A percentile compares a stretch with the other conserved stretches of the same genome.
phyloP scores from a whole-genome alignment of 2,113 vertebrate genomes.

The Rostratula benghalensis region DNA sequence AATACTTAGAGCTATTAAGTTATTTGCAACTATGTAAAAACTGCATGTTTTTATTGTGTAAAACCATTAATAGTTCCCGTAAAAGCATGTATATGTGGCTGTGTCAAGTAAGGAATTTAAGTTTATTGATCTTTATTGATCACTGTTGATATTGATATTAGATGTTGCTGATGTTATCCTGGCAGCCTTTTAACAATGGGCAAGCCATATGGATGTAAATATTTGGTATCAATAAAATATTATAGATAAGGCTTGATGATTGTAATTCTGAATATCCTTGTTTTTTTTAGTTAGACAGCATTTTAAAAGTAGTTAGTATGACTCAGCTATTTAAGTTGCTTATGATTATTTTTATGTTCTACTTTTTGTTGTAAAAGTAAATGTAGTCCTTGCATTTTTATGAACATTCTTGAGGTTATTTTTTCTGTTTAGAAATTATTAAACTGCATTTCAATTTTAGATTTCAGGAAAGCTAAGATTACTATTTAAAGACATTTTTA shows the following conservation, averaged over 20 bases:
- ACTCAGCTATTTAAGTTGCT: background rate
- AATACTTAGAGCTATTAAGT: background rate
- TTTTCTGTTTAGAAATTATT: slow-evolving; percentile 53
- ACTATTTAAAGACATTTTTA: slow-evolving; percentile 67
- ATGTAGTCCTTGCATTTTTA: background rate
- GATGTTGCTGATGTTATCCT: background rate
- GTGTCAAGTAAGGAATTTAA: background rate
- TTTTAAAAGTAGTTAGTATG: background rate
- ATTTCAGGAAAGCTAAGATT: slow-evolving; percentile 67
- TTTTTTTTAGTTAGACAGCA: slow-evolving; percentile 2
- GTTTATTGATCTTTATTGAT: background rate
- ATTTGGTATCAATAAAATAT: background rate
- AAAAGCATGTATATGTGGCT: background rate
- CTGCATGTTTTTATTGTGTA: background rate
- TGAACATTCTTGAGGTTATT: background rate
- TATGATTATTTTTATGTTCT: background rate
- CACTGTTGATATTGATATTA: background rate
- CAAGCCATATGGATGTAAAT: background rate
- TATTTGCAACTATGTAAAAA: background rate
- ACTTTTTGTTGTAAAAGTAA: background rate
- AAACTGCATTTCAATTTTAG: slow-evolving; percentile 68
- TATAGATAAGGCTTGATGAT: background rate
- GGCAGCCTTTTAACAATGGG: slow-evolving; percentile 19
- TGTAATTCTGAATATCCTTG: background rate
- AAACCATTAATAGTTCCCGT: background rate